Conservation (phyloP, 2,888 invertebrate species). For the Cephus runcator region DNA sequence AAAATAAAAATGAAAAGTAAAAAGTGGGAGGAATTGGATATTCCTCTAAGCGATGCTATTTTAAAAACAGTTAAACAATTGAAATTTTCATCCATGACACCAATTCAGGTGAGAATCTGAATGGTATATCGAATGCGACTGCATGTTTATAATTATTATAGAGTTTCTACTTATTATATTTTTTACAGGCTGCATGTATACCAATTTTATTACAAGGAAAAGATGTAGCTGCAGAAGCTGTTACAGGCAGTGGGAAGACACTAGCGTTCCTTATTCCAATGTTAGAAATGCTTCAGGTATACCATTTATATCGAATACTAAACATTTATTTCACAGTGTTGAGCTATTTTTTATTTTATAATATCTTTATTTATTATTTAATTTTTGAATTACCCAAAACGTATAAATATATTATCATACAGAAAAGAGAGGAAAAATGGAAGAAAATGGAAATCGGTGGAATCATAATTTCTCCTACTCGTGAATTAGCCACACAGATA, state of each 20-base stretch:
- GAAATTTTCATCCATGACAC: slow-evolving; percentile 71
- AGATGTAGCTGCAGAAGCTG: slow-evolving; percentile 98
- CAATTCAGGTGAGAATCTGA: slow-evolving; percentile 66
- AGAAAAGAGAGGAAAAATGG: slow-evolving; percentile 73
- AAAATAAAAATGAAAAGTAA: slow-evolving; percentile 48
- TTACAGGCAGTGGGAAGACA: slow-evolving; percentile 99
- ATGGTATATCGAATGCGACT: no score
- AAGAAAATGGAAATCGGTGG: slow-evolving; percentile 84
- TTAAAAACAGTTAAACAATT: slow-evolving; percentile 67
- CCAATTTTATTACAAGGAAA: slow-evolving; percentile 89
- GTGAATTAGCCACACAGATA: slow-evolving; percentile 94
- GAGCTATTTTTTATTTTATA: neutral
- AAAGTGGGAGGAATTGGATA: slow-evolving; percentile 67
- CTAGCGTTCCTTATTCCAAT: slow-evolving; percentile 94
- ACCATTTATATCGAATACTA: neutral
- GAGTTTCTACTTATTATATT: slow-evolving; percentile 8
- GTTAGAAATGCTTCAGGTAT: slow-evolving; percentile 80
- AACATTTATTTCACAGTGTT: slow-evolving; percentile 10
- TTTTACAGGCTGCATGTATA: slow-evolving; percentile 81
- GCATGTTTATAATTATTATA: no score
- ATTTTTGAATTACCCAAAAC: slow-evolving; percentile 8
- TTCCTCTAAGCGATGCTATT: slow-evolving; percentile 64
- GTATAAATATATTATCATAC: slow-evolving; percentile 57
- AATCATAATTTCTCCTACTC: slow-evolving; percentile 92
- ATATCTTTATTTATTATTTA: no score